Conservation (phyloP, 2,797 vertebrate species). For the Thripadectes ignobilis region DNA sequence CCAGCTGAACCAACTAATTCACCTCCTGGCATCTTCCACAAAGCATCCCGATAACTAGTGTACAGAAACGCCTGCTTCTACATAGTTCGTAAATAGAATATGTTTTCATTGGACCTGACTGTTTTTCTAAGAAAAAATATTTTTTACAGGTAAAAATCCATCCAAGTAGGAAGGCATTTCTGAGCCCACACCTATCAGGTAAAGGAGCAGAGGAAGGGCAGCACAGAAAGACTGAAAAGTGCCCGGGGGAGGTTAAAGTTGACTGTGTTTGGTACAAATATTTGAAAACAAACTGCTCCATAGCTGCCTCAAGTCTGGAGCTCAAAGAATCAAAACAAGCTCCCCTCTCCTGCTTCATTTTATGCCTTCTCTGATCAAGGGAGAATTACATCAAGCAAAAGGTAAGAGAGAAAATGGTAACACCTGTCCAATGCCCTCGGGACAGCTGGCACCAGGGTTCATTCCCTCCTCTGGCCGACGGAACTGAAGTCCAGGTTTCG, state of each 20-base stretch:
- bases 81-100: background rate
- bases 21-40: background rate
- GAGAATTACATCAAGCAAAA: accelerated
- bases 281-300: background rate
- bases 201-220: background rate
- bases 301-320: background rate
- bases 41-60: background rate
- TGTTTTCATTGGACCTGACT: background rate
- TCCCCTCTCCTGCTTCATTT: background rate
- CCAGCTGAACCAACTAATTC: background rate
- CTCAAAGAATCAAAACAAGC: background rate
- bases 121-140: background rate
- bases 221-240: no score
- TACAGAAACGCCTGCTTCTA: background rate
- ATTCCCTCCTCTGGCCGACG: background rate
- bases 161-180: background rate
- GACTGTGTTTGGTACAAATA: background rate
- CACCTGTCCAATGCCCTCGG: no score
- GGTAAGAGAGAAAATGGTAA: background rate
- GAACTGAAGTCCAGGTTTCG: background rate
- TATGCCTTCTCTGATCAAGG: background rate
- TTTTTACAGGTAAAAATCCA: accelerated
- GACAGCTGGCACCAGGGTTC: background rate
- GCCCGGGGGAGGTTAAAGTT: background rate
- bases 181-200: background rate